phyloP scores from a whole-genome alignment of 2,888 invertebrate species.

The Apamea crenata region DNA sequence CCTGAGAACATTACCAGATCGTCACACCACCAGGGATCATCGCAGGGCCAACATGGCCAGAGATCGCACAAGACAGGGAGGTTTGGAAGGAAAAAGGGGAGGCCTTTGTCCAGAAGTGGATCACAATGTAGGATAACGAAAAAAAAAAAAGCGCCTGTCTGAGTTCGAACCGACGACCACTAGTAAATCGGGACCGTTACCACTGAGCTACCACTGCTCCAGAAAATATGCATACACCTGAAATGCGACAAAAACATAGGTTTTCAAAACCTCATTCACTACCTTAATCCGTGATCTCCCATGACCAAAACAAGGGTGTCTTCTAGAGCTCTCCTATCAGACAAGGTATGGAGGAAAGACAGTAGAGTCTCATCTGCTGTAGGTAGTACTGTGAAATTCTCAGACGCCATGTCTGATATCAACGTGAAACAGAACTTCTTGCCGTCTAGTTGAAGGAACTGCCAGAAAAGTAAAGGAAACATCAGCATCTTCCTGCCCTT shows the following conservation, averaged over 20 bases:
- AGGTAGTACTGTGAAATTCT: slow-evolving; percentile 93
- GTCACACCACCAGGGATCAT: no score
- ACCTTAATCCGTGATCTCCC: slow-evolving; percentile 96
- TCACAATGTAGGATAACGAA: no score
- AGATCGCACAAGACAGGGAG: no score
- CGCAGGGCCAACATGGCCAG: no score
- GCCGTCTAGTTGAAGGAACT: slow-evolving; percentile 78
- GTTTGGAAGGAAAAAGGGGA: no score
- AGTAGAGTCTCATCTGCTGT: slow-evolving; percentile 91
- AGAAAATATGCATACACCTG: neutral
- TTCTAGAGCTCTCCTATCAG: slow-evolving; percentile 88
- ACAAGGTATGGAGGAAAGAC: slow-evolving; percentile 87
- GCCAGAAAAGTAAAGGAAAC: slow-evolving; percentile 33
- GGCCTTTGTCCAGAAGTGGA: no score
- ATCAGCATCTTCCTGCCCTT: neutral
- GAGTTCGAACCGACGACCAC: neutral
- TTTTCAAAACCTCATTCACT: slow-evolving; percentile 10
- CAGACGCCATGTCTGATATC: slow-evolving; percentile 95
- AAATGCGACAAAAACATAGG: no score
- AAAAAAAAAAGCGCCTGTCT: neutral
- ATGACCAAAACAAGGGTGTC: slow-evolving; percentile 91
- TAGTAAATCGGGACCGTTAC: neutral
- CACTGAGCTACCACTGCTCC: neutral
- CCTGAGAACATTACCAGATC: no score
- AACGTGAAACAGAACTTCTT: slow-evolving; percentile 96